Base-by-base conservation (phyloP, 2,797 vertebrate genomes). In the Eidolon dupreanum region DNA sequence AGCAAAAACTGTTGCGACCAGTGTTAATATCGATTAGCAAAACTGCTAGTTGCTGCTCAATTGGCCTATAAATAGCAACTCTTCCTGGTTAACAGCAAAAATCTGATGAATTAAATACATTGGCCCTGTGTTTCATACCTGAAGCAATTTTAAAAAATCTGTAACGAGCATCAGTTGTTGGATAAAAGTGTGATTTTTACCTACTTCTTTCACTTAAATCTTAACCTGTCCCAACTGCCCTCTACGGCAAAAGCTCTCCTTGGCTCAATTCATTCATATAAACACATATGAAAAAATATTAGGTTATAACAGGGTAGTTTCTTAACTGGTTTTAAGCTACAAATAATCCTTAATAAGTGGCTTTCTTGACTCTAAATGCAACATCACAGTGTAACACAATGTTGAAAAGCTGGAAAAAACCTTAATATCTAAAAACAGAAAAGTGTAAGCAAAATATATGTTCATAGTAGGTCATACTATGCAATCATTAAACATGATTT, bases 281-380 rank as follows among this genome's bases (percentile, higher is more conserved):
- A 91, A 65, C 61, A 41, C 1, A 0, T 3, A 2, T 68, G n/a
- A 82, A 71, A 61, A 13, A 82, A 73, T 13, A 73, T 20, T 70
- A 95, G 19, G 6, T 43, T 71, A 57, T 61, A 38, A 81, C 84
- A 88, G 24, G 71, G 59, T 66, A 66, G 28, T 36, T 89, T 97
- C 36, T 73, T 88, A 66, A 63, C 20, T 81, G 55, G 22, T 41
- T 75, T 81, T 73, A 41, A 79, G 49, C 2, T 93, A 51, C 31
- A 88, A 94, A 78, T 81, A 53, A 89, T 59, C 9, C 20, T 84
- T 77, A 66, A 90, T 81, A 66, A 63, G 26, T 55, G n/a, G 53
- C 15, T 77, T 90, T 97, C 55, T 86, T 43, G 82, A 24, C 38
- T 87, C 38, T 66, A 94, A 79, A 59, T 51, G 16, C 26, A 51